Evolutionary conservation across 2,888 invertebrate genomes (phyloP), one percentile per base, ranked within the genome.

Genomic region (Drosophila mimica): DNA sequence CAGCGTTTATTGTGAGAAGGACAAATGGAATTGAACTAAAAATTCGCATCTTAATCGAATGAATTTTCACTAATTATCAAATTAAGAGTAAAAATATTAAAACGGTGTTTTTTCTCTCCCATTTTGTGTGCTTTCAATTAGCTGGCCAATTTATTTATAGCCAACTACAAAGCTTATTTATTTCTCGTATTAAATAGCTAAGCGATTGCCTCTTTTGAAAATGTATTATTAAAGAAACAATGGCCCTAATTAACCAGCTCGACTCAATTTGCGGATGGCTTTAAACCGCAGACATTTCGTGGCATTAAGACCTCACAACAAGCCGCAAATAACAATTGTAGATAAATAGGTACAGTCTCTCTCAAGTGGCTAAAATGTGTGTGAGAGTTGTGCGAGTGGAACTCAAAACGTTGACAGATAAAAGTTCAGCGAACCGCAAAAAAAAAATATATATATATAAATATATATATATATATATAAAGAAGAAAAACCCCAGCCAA

Each of bases 361-460:
- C 20, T 65, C 28, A 66, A 76, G 74, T 73, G 67, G 64, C 1
- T 17, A 31, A 30, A 38, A n/a, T 15, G 40, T 60, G 53, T 46
- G 64, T 38, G 31, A 28, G 30, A 49, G 65, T 51, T 58, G 36
- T 71, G 67, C 64, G 76, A 71, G 70, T 20, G 72, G 62, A 63
- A 74, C 85, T 82, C 69, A 31, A 74, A 82, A 73, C 49, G 76
- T 75, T 82, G 77, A 74, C 71, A 80, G 87, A 88, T 86, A 90
- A 85, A 70, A 87, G 88, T 90, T 79, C 89, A 81, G 78, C 88
- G 90, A 88, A 90, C 88, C 82, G 81, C 83, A 70, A 73, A 81
- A 53, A 59, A n/a, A 52, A 13, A 20, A 36, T 28, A 67, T 64
- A 74, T 56, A 58, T 9, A 28, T 28, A 13, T 20, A 36, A 36